Evolutionary conservation across 2,797 vertebrate genomes (phyloP).

Genomic region (Halcyon badia): DNA sequence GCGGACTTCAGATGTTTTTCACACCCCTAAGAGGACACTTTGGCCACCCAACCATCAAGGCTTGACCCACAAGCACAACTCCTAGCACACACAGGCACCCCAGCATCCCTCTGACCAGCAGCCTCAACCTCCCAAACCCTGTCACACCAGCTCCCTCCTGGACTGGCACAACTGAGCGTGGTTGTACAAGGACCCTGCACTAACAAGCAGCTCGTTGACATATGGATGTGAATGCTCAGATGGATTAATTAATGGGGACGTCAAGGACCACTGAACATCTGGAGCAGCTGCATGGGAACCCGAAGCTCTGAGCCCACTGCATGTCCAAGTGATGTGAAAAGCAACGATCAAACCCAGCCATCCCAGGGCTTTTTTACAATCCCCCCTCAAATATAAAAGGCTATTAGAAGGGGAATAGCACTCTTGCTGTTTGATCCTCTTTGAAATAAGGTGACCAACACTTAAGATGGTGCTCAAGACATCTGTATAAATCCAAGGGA

Average conservation of each 20-base stretch:
- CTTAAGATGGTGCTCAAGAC: background rate
- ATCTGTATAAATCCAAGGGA: background rate
- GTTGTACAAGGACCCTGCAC: fast-evolving
- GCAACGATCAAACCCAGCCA: background rate
- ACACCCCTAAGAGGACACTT: background rate
- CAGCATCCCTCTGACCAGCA: background rate
- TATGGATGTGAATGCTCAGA: background rate
- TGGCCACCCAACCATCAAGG: background rate
- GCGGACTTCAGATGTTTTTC: background rate
- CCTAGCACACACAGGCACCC: fast-evolving
- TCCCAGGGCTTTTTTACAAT: background rate
- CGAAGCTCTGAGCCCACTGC: background rate
- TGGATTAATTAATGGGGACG: background rate
- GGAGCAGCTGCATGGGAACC: fast-evolving
- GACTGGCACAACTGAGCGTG: fast-evolving
- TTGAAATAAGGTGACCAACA: background rate
- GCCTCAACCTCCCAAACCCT: background rate
- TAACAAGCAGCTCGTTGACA: background rate
- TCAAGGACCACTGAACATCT: background rate
- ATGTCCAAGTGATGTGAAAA: background rate
- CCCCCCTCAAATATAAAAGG: background rate
- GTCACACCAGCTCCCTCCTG: fast-evolving
- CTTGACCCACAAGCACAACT: background rate
- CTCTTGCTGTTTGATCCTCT: background rate
- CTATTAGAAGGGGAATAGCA: background rate